Conservation (phyloP, 2,888 invertebrate genomes). For the Nesidiocoris tenuis region DNA sequence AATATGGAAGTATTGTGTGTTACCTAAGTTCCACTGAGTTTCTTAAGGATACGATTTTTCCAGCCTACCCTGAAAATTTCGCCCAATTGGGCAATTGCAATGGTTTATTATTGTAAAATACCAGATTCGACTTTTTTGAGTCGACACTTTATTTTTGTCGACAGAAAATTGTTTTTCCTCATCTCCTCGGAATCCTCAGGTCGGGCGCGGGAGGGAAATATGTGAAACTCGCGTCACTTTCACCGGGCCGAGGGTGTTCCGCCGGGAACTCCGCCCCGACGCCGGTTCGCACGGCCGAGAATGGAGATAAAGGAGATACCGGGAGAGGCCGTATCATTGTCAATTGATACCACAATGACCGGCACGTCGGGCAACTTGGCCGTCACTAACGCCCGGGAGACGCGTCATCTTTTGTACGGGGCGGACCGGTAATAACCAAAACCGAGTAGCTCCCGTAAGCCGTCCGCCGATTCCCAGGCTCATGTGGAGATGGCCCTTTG, state of each 20-base stretch:
- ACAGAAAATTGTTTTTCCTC: no score
- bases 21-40: no score
- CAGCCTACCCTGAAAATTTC: no score
- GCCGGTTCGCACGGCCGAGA: conserved; percentile 6
- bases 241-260: not conserved
- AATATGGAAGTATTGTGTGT: no score
- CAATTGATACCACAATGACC: conserved; percentile 30
- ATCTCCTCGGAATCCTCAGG: no score
- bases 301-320: conserved; percentile 9
- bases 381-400: not conserved
- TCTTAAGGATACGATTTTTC: no score
- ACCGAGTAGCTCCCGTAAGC: not conserved
- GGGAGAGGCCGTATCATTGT: conserved; percentile 24
- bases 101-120: no score
- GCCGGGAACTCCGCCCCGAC: not conserved
- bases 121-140: no score
- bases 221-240: not conserved
- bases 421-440: conserved; percentile 14
- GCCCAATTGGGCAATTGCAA: no score
- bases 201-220: no score
- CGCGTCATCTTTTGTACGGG: conserved; percentile 6
- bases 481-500: not conserved
- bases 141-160: no score
- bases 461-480: not conserved
- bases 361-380: conserved; percentile 19